Evolutionary conservation across 2,888 invertebrate genomes (phyloP).

Genomic region (Tribolium freemani): DNA sequence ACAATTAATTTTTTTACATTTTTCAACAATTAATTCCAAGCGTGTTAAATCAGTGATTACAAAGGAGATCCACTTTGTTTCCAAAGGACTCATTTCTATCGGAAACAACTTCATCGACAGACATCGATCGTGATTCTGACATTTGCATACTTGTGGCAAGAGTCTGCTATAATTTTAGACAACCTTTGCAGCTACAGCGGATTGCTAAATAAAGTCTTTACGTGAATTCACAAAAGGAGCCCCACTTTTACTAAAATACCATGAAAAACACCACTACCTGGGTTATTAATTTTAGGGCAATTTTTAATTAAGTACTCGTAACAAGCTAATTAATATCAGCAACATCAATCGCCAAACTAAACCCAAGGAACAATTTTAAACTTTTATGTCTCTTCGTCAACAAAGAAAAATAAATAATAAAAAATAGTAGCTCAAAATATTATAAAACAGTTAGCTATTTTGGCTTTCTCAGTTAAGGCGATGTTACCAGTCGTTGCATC

Average conservation of each 20-base stretch:
- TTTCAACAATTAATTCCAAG: not conserved
- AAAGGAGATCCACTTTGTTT: not conserved
- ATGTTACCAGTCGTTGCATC: not conserved
- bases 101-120: not conserved
- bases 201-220: not conserved
- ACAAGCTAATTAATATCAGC: too few species aligned
- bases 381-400: too few species aligned
- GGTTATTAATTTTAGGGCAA: too few species aligned
- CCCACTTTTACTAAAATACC: not conserved
- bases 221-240: not conserved
- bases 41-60: not conserved
- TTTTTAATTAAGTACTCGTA: too few species aligned
- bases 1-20: not conserved
- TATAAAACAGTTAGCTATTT: too few species aligned
- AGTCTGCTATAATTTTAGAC: constrained; percentile 11
- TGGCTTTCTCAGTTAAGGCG: too few species aligned
- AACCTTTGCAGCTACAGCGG: not conserved
- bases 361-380: too few species aligned
- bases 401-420: too few species aligned
- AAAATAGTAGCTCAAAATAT: too few species aligned
- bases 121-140: not conserved
- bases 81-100: not conserved
- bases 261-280: too few species aligned
- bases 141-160: constrained; percentile 23
- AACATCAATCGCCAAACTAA: too few species aligned